phyloP scores from a whole-genome alignment of 2,113 vertebrate genomes.

The Saguinus imperator region DNA sequence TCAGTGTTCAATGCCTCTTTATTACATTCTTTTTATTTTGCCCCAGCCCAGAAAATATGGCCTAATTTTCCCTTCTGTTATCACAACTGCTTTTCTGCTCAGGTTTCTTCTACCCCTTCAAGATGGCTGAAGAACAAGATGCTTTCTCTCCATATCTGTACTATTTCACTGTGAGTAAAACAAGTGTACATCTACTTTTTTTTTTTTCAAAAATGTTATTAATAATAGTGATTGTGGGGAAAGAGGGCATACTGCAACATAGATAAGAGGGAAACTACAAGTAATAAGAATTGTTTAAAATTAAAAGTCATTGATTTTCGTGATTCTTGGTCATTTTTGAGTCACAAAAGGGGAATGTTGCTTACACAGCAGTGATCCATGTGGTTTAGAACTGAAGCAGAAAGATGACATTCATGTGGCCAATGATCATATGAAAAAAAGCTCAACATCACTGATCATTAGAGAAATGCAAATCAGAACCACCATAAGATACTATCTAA shows the following conservation, averaged over 20 bases:
- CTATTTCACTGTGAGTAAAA: background rate
- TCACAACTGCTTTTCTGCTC: background rate
- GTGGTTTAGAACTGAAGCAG: background rate
- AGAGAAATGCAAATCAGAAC: no score
- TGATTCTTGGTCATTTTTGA: background rate
- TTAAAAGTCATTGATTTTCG: background rate
- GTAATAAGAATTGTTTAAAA: background rate
- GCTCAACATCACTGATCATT: no score
- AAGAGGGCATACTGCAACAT: background rate
- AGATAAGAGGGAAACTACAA: background rate
- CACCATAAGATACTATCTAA: no score
- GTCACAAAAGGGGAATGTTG: background rate
- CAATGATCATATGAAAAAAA: no score
- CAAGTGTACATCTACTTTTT: background rate
- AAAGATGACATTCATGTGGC: background rate
- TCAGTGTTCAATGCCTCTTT: background rate
- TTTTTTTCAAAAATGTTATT: background rate
- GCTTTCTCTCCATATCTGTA: background rate
- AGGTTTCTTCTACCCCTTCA: background rate
- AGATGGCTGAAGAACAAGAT: background rate
- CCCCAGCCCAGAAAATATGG: background rate
- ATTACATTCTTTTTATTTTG: background rate
- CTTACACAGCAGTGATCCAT: background rate
- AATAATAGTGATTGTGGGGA: background rate
- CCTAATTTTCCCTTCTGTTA: background rate